Percentiles rank a stretch among this genome's conserved stretches.
These are phyloP conservation scores for Mustelus asterias DNA, from an alignment of 2,113 vertebrate genomes.

Conservation along the genomic window DNA sequence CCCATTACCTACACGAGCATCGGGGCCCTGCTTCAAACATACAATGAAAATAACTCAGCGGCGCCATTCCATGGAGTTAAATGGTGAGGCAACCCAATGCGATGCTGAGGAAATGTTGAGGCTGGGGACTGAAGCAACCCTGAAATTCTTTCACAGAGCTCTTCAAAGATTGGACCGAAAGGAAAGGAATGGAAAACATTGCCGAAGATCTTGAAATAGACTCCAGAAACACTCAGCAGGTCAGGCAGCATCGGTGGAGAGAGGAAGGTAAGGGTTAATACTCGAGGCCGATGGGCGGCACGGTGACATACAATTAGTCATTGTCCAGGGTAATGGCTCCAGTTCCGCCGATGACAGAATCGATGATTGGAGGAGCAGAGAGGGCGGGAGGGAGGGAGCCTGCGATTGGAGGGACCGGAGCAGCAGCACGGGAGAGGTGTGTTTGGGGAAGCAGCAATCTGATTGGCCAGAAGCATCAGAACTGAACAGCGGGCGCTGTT, in stretches of 20 bases:
- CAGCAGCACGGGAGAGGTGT: too few species aligned
- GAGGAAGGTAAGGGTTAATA: neutral
- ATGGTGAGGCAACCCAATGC: neutral
- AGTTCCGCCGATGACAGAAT: too few species aligned
- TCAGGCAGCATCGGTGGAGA: neutral
- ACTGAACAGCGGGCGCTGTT: too few species aligned
- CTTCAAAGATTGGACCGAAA: neutral
- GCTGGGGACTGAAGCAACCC: neutral
- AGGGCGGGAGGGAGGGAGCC: too few species aligned
- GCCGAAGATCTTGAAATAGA: neutral
- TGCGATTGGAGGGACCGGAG: too few species aligned
- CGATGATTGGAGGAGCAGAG: too few species aligned
- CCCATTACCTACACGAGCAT: neutral
- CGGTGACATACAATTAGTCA: too few species aligned
- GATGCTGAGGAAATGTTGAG: neutral
- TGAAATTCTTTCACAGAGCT: neutral
- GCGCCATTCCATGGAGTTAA: neutral
- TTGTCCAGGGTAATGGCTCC: too few species aligned
- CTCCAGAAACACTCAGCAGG: neutral
- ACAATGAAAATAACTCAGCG: neutral
- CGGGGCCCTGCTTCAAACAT: neutral
- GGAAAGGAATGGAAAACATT: neutral
- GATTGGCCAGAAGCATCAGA: too few species aligned
- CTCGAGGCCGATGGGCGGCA: too few species aligned
- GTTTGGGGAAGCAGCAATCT: too few species aligned